Evolutionary conservation across 2,797 vertebrate species (phyloP), one percentile per base, ranked within the genome.

Genomic region (Aulostomus chinensis): DNA sequence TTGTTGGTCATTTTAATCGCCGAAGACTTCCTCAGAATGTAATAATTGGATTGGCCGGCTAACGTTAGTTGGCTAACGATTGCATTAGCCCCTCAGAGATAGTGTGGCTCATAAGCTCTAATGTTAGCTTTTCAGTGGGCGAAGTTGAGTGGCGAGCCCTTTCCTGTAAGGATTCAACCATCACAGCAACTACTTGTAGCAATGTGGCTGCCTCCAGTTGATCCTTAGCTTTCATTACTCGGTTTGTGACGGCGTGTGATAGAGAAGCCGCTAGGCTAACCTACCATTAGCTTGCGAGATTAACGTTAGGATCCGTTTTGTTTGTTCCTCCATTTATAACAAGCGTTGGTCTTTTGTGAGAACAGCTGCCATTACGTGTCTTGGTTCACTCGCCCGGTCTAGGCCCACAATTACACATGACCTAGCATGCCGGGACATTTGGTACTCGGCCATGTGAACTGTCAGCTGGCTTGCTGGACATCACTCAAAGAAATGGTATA

Each of bases 371-470:
- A 18, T 59, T 33, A 37, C 48, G 31, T 57, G 14, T 61, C 35
- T 46, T 22, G 18, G 21, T 45, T 51, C 42, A 49, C 31, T 40
- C 26, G 61, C 53, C 13, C 53, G 55, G 21, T 21, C 34, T 50
- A 61, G 66, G 61, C 76, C 51, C 36, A 34, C 29, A 17, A 62
- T 55, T 33, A 37, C 63, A 76, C 74, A 51, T 63, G 72, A 73
- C 55, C 33, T 37, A 59, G 58, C 78, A 50, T 26, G 65, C 62
- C 47, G 66, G 69, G 47, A 71, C 76, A 70, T 78, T 65, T 43
- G 68, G 69, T 74, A 1, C 65, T 60, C 59, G 14, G 30, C 58
- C 37, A 10, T 22, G 22, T 50, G 58, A 29, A 9, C 13, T 30
- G 40, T 43, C 45, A 58, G 37, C 25, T 50, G 42, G 41, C 41